Evolutionary conservation across 2,113 vertebrate species (phyloP).

Genomic region (Antennarius striatus): DNA sequence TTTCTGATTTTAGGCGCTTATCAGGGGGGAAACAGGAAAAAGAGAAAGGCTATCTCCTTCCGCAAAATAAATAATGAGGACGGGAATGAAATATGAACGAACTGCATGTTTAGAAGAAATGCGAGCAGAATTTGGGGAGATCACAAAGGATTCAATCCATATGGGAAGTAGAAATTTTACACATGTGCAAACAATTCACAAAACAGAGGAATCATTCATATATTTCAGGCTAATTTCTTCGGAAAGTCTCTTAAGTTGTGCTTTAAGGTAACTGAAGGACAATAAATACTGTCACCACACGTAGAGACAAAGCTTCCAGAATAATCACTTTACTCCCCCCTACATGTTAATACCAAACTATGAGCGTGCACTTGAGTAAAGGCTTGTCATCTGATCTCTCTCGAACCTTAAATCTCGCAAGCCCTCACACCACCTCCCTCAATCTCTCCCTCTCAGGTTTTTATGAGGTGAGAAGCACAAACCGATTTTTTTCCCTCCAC

Average conservation of each 20-base stretch:
- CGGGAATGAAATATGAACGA: slow-evolving; percentile 29
- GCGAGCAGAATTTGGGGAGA: slow-evolving; percentile 5
- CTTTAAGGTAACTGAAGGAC: neutral
- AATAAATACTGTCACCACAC: slow-evolving; percentile 14
- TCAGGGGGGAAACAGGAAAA: slow-evolving; percentile 60
- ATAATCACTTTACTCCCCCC: slow-evolving; percentile 14
- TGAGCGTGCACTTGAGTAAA: slow-evolving; percentile 38
- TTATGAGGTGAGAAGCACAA: slow-evolving; percentile 71
- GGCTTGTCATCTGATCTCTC: slow-evolving; percentile 45
- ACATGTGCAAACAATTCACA: neutral
- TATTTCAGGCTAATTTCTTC: neutral
- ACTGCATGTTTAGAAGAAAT: slow-evolving; percentile 14
- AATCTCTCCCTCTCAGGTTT: slow-evolving; percentile 42
- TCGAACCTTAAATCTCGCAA: slow-evolving; percentile 46
- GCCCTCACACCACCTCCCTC: slow-evolving; percentile 35
- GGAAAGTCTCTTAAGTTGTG: neutral
- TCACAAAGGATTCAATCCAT: neutral
- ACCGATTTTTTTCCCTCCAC: slow-evolving; percentile 26
- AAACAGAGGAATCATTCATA: neutral
- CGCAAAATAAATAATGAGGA: slow-evolving; percentile 29
- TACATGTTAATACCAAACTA: slow-evolving; percentile 35
- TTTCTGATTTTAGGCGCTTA: slow-evolving; percentile 38
- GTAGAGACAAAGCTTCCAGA: neutral
- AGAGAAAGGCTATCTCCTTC: slow-evolving; percentile 42
- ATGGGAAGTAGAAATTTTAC: neutral